These are phyloP conservation scores for Lottia gigantea DNA, from an alignment of 2,888 invertebrate species.

Conservation along the genomic window DNA sequence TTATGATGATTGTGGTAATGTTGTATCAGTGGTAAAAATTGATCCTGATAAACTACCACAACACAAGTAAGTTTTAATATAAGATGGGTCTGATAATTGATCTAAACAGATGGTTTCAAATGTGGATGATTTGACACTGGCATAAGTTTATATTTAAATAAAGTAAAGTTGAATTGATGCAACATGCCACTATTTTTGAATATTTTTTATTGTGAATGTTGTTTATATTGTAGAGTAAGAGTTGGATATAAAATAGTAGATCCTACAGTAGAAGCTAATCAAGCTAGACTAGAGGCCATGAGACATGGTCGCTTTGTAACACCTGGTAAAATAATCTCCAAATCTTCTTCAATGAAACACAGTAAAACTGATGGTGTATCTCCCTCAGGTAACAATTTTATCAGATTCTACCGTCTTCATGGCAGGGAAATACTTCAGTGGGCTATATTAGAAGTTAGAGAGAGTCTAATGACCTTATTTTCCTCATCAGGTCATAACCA, in stretches of 20 bases:
- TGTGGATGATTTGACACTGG: neutral
- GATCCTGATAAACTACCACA: conserved; percentile 61
- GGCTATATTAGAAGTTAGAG: no score
- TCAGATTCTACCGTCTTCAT: no score
- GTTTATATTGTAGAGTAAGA: conserved; percentile 47
- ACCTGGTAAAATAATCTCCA: conserved; percentile 22
- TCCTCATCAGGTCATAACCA: no score
- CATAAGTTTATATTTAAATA: neutral
- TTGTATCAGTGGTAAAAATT: conserved; percentile 58
- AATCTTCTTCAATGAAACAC: neutral
- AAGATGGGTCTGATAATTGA: neutral
- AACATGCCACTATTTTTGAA: no score
- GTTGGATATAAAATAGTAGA: conserved; percentile 61
- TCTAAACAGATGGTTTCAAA: neutral
- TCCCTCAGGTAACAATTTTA: neutral
- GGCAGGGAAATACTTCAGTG: no score
- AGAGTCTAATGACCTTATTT: no score
- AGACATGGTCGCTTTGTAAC: conserved; percentile 51
- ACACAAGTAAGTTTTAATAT: conserved; percentile 47
- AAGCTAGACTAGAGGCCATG: conserved; percentile 62
- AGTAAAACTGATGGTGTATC: neutral
- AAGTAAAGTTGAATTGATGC: no score
- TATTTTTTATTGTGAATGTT: no score
- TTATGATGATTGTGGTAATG: conserved; percentile 65
- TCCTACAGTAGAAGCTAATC: conserved; percentile 59